A percentile compares a stretch with the other conserved stretches of the same genome.
Conservation (phyloP, 2,113 vertebrate genomes). For the Blennius ocellaris region DNA sequence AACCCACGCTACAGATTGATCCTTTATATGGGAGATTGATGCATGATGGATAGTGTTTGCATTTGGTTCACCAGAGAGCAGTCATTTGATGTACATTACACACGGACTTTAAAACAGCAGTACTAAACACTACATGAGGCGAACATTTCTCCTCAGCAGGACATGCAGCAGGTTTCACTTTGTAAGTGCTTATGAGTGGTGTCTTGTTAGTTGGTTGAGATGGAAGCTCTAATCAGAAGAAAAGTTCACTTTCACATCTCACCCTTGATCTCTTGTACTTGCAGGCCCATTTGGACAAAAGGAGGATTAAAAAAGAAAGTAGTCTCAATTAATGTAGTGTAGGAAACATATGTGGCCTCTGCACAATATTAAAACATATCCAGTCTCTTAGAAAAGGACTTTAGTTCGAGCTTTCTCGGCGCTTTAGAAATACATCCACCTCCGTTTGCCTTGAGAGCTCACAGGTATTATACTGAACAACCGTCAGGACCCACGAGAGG, state of each 20-base stretch:
- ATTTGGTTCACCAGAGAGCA: too few species aligned
- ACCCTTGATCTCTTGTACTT: constrained; percentile 32
- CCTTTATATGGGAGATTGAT: too few species aligned
- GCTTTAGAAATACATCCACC: constrained; percentile 41
- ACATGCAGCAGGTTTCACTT: constrained; percentile 50
- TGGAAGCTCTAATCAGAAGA: constrained; percentile 29
- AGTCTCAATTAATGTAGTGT: constrained; percentile 20
- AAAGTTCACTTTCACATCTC: constrained; percentile 40
- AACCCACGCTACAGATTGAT: too few species aligned
- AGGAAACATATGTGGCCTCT: constrained; percentile 46
- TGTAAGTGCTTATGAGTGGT: constrained; percentile 50
- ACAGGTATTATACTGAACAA: constrained; percentile 27
- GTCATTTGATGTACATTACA: too few species aligned
- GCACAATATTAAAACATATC: constrained; percentile 6
- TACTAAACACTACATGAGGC: too few species aligned
- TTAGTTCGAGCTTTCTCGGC: constrained; percentile 18
- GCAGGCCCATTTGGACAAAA: constrained; percentile 23
- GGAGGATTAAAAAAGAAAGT: constrained; percentile 13
- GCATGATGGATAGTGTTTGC: too few species aligned
- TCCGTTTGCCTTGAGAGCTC: constrained; percentile 38
- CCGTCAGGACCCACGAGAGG: constrained; percentile 27
- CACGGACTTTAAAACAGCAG: too few species aligned
- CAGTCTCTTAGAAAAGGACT: constrained; percentile 37
- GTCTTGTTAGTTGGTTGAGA: constrained; percentile 43
- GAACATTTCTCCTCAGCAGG: constrained; percentile 1